A percentile compares a stretch with the other conserved stretches of the same genome.
Conservation (phyloP, 2,113 vertebrate genomes). For the Ancistrus triradiatus region DNA sequence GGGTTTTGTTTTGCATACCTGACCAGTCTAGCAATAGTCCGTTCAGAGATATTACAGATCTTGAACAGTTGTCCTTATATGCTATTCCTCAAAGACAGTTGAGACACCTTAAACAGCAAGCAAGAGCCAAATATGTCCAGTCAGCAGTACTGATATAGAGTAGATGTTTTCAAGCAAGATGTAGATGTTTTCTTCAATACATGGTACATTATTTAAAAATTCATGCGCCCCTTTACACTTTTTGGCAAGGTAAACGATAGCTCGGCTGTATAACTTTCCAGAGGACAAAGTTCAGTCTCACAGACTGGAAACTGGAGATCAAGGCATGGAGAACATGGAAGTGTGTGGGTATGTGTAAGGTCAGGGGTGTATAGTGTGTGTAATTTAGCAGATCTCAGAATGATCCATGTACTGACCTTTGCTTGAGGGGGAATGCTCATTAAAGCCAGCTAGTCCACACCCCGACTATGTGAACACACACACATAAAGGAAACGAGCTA, state of each 20-base stretch:
- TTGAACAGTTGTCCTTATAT: too few relatives aligned
- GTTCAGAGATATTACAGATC: too few relatives aligned
- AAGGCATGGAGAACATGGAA: conserved; percentile 1
- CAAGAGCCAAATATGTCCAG: too few relatives aligned
- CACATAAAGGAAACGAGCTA: conserved; percentile 27
- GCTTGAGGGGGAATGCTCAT: conserved; percentile 34
- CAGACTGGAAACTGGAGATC: conserved; percentile 7
- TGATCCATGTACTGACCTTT: conserved; percentile 35
- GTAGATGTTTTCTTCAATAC: too few relatives aligned
- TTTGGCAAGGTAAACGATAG: conserved; percentile 5
- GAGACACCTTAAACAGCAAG: too few relatives aligned
- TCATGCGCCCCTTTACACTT: too few relatives aligned
- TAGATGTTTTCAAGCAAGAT: too few relatives aligned
- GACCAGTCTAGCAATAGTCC: too few relatives aligned
- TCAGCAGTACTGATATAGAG: too few relatives aligned
- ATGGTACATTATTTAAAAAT: too few relatives aligned
- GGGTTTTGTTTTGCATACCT: too few relatives aligned
- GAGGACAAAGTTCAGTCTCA: conserved; percentile 20
- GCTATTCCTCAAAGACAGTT: too few relatives aligned
- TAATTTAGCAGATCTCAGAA: conserved; percentile 40
- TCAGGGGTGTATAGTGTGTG: conserved; percentile 16
- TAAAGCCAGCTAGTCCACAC: conserved; percentile 37
- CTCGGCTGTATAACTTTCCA: not conserved
- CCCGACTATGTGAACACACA: conserved; percentile 5
- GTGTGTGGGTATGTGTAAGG: conserved; percentile 25